Evolutionary conservation across 2,888 invertebrate species (phyloP).

Genomic region (Rhynchonema sp.): DNA sequence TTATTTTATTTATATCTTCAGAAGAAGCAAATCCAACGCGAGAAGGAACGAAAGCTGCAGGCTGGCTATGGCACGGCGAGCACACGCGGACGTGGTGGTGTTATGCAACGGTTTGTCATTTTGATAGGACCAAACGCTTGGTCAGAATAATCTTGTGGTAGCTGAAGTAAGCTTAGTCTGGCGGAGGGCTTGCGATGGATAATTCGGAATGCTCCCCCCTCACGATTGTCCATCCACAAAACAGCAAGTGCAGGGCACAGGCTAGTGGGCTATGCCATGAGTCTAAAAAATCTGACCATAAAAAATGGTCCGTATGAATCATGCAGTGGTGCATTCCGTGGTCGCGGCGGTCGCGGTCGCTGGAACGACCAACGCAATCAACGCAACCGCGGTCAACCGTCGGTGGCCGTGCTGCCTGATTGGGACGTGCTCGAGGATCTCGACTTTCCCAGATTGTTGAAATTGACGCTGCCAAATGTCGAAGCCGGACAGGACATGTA

Average conservation of each 20-base stretch:
- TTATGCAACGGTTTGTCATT: background rate
- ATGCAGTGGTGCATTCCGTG: background rate
- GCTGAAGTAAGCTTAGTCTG: no score
- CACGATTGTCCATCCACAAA: no score
- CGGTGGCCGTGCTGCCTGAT: conserved; percentile 79
- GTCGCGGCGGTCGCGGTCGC: conserved; percentile 2
- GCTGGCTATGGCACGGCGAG: conserved; percentile 14
- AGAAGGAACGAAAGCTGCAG: conserved; percentile 25
- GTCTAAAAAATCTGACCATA: no score
- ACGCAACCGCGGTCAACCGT: conserved; percentile 72
- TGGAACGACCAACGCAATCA: background rate
- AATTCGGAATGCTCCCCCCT: no score
- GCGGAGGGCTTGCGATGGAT: no score
- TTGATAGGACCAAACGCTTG: no score
- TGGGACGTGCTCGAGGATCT: conserved; percentile 89
- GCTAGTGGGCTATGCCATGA: no score
- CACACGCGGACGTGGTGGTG: background rate
- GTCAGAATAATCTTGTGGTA: no score
- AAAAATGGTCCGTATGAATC: no score
- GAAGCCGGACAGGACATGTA: conserved; percentile 51
- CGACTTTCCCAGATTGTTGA: conserved; percentile 85
- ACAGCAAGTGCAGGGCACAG: no score
- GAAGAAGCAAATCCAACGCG: conserved; percentile 23
- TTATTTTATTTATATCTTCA: conserved; percentile 10
- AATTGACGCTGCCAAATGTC: conserved; percentile 62